Base-by-base conservation (phyloP, 1,140 invertebrate genomes). In the Calephelis virginiensis region DNA sequence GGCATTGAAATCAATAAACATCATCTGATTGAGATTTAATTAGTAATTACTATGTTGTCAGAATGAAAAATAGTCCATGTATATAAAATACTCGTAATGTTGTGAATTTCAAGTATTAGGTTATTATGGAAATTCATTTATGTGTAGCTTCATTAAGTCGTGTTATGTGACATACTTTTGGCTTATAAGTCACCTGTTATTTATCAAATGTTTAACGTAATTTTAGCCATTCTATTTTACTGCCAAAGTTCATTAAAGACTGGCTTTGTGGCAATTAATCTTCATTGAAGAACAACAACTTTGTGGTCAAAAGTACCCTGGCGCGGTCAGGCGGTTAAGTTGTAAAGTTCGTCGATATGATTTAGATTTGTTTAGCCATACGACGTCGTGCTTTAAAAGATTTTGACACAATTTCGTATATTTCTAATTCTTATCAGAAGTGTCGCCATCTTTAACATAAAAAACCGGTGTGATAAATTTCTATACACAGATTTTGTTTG, bases 391-490 rank as follows among this genome's bases (percentile, higher is more conserved):
- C 11, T 11, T 12, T 6, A n/a, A 37, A 38, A 59, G 12, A 59
- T 59, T 59, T 37, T 59, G 53, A 37, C 53, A 10, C 53, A 28
- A 59, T 59, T 59, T 38, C 53, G 53, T 59, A 59, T 59, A 59
- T 59, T 28, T 37, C 28, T 56, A 59, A 59, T 28, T 37, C 53
- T 59, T 8, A 37, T 59, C 8, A 10, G 37, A 59, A 59, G 53
- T 59, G 53, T 59, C 37, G 28, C 53, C 53, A 59, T 59, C 53
- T 59, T 60, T 46, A 61, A 66, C 63, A 59, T 59, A 17, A 59
- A 62, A 67, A 76, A 73, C 74, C 75, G 81, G 76, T 81, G 80
- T 75, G 72, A 81, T 83, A 83, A 85, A 85, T 83, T 81, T 85
- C 85, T 85, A 85, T 79, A 83, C 80, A 53, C 74, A 77, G 73